Evolutionary conservation across 2,888 invertebrate species (phyloP).

Genomic region (Germaria angustata): DNA sequence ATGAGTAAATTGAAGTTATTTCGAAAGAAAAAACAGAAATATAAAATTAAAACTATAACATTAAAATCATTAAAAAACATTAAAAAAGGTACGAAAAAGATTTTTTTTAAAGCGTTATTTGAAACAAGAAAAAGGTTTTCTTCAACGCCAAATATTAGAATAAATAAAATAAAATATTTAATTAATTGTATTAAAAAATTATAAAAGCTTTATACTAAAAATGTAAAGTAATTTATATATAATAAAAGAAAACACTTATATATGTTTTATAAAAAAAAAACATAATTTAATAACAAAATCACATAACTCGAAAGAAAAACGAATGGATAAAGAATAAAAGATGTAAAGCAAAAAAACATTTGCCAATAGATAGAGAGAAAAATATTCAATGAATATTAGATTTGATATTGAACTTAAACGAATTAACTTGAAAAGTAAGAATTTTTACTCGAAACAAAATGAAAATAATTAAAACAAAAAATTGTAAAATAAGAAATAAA

Average conservation of each 20-base stretch:
- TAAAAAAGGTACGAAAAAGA: conserved; percentile 16
- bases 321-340: conserved; percentile 6
- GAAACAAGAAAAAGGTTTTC: conserved; percentile 64
- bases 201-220: conserved; percentile 61
- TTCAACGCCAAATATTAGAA: conserved; percentile 65
- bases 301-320: neutral
- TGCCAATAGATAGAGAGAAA: conserved; percentile 46
- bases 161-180: conserved; percentile 31
- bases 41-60: neutral
- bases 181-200: conserved; percentile 42
- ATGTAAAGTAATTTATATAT: conserved; percentile 55
- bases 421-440: conserved; percentile 20
- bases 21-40: neutral
- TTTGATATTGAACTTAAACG: conserved; percentile 40
- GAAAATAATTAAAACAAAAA: conserved; percentile 69
- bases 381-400: conserved; percentile 54
- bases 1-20: neutral
- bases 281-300: neutral
- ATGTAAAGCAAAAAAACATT: neutral
- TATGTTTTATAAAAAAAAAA: conserved; percentile 29
- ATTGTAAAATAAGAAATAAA: conserved; percentile 60
- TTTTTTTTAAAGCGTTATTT: conserved; percentile 55
- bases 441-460: conserved; percentile 51
- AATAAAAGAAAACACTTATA: conserved; percentile 14
- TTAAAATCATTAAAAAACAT: neutral